Conservation (phyloP, 2,888 invertebrate species). For the Brachypalpus laphriformis region DNA sequence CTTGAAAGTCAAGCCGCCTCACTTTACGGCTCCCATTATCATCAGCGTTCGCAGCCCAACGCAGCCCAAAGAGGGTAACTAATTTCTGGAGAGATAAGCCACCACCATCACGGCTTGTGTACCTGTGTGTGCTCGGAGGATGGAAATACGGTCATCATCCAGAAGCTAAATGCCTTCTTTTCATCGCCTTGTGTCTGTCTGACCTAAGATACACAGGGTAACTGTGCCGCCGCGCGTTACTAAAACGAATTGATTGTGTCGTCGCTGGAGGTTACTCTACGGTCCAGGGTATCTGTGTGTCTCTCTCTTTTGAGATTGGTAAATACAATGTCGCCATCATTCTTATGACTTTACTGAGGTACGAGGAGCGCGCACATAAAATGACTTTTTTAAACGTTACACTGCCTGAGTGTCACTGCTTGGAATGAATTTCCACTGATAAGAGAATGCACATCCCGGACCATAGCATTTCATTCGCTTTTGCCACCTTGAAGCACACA, state of each 20-base stretch:
- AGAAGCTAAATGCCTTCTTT: constrained; percentile 67
- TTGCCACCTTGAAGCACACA: constrained; percentile 69
- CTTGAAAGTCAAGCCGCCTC: constrained; percentile 66
- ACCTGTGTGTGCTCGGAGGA: constrained; percentile 44
- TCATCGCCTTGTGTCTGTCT: constrained; percentile 51
- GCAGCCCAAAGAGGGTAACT: constrained; percentile 70
- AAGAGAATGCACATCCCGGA: constrained; percentile 28
- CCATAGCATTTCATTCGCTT: constrained; percentile 41
- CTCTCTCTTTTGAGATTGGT: not conserved
- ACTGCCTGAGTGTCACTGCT: constrained; percentile 67
- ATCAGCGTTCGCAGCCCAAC: constrained; percentile 32
- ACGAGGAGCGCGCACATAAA: constrained; percentile 52
- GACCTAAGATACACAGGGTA: constrained; percentile 44
- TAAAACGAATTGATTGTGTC: constrained; percentile 71
- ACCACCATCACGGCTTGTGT: constrained; percentile 13
- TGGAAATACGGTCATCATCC: constrained; percentile 67
- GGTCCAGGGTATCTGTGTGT: not conserved
- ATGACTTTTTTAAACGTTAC: constrained; percentile 70
- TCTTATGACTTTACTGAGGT: constrained; percentile 45
- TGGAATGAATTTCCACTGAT: constrained; percentile 71
- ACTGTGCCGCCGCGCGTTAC: constrained; percentile 48
- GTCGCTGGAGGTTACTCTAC: constrained; percentile 55
- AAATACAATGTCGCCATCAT: constrained; percentile 60
- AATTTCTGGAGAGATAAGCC: constrained; percentile 70
- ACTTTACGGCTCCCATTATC: constrained; percentile 72